These are phyloP conservation scores for Calliphora vicina DNA, from an alignment of 1,140 invertebrate species.

Conservation along the genomic window DNA sequence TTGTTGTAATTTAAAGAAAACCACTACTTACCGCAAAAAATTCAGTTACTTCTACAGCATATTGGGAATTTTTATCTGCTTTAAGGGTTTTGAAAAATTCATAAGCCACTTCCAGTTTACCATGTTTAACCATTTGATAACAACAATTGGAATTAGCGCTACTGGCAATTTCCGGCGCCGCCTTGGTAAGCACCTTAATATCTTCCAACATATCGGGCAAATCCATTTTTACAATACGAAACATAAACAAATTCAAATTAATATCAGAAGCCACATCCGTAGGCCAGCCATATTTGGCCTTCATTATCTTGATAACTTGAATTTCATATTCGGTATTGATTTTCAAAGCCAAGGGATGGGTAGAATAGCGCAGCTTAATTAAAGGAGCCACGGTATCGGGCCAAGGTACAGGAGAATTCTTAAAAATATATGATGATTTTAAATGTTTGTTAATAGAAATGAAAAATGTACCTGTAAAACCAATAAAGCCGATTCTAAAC, in stretches of 20 bases:
- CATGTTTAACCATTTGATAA: constrained; percentile 53
- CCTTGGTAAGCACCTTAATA: constrained; percentile 52
- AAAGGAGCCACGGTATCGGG: constrained; percentile 49
- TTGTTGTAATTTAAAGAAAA: too few species aligned
- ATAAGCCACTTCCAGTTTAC: constrained; percentile 53
- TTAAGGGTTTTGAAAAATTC: constrained; percentile 52
- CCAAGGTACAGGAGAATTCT: constrained; percentile 57
- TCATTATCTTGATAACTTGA: constrained; percentile 61
- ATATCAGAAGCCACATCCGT: constrained; percentile 49
- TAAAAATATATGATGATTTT: too few species aligned
- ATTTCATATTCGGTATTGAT: constrained; percentile 59
- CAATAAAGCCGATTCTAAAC: constrained; percentile 52
- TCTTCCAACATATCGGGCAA: constrained; percentile 59
- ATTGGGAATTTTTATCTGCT: constrained; percentile 42
- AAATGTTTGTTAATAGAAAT: too few species aligned
- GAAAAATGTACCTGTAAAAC: constrained; percentile 48
- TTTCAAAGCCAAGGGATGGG: constrained; percentile 54
- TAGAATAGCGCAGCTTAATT: constrained; percentile 53
- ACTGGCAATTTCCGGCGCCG: constrained; percentile 48
- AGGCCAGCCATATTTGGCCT: constrained; percentile 60
- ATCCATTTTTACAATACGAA: constrained; percentile 56
- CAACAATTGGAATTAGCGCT: constrained; percentile 57
- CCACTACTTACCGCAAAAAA: constrained; percentile 42
- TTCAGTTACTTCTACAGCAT: constrained; percentile 45
- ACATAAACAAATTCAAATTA: constrained; percentile 54